These are phyloP conservation scores for Acropora yongei DNA, from an alignment of 64 coral and sea anemone genomes.

Conservation along the genomic window DNA sequence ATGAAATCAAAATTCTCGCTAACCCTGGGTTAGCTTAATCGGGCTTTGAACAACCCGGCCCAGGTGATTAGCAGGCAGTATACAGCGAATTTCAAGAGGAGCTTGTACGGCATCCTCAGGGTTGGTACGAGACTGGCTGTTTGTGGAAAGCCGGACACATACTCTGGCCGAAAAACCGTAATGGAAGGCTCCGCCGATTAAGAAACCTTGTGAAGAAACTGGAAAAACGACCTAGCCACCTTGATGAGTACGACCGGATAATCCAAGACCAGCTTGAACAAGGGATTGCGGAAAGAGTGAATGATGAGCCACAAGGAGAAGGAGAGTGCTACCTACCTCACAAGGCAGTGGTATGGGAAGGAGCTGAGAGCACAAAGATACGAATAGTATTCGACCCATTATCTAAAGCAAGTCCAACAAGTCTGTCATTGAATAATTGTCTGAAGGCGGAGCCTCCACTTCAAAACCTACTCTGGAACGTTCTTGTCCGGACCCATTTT, in stretches of 20 bases:
- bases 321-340: background rate
- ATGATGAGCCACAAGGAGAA: conserved; percentile 4
- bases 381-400: background rate
- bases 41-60: conserved; percentile 10
- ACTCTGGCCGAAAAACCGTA: conserved; percentile 23
- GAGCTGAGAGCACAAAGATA: background rate
- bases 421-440: conserved; percentile 18
- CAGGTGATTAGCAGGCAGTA: conserved; percentile 1
- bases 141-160: conserved; percentile 24
- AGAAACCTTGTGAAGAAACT: conserved; percentile 30
- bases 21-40: too few relatives aligned
- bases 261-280: conserved; percentile 32
- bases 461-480: conserved; percentile 29
- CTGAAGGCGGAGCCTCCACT: background rate
- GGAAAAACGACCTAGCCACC: background rate
- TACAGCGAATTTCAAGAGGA: conserved; percentile 45
- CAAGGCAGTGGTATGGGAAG: background rate
- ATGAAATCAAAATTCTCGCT: too few relatives aligned
- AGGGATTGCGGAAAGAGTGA: conserved; percentile 47
- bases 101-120: background rate
- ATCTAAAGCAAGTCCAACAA: background rate
- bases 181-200: conserved; percentile 31
- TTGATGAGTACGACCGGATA: conserved; percentile 31
- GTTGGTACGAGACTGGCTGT: conserved; percentile 31
- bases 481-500: background rate